A percentile compares a stretch with the other conserved stretches of the same genome.
phyloP scores from a whole-genome alignment of 2,888 invertebrate genomes.

The Aethes cnicana region DNA sequence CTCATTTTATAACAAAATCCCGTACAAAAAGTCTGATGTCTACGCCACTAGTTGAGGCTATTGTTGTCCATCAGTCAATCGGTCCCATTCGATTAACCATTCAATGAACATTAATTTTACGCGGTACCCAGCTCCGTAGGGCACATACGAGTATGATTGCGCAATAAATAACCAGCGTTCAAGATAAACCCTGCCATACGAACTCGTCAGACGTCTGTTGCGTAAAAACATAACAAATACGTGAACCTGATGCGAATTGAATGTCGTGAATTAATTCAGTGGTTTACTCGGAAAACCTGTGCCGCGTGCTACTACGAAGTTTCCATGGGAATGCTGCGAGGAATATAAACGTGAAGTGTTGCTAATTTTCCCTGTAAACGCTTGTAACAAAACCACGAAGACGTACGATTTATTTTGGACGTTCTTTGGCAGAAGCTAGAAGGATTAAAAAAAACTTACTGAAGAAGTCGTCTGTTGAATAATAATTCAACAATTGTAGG shows the following conservation, averaged over 20 bases:
- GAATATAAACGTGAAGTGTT: conserved; percentile 25
- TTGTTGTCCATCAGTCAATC: too few relatives aligned
- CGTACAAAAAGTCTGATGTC: too few relatives aligned
- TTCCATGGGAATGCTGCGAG: conserved; percentile 29
- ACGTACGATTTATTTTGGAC: conserved; percentile 4
- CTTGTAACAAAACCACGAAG: background rate
- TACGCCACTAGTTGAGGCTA: too few relatives aligned
- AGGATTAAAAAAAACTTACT: too few relatives aligned
- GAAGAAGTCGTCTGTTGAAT: background rate
- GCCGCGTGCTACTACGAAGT: conserved; percentile 37
- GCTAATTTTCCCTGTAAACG: conserved; percentile 22
- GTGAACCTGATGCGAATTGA: conserved; percentile 42
- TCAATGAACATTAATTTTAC: conserved; percentile 5
- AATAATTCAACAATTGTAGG: background rate
- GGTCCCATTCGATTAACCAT: too few relatives aligned
- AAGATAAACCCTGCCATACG: conserved; percentile 13
- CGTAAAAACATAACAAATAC: conserved; percentile 33
- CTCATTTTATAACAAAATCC: too few relatives aligned
- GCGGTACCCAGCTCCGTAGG: background rate
- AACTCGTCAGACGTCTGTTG: conserved; percentile 21
- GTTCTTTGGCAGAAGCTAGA: too few relatives aligned
- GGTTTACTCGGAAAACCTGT: conserved; percentile 41
- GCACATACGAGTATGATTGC: conserved; percentile 1
- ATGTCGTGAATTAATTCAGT: conserved; percentile 31
- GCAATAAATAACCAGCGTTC: conserved; percentile 11